Evolutionary conservation across 1,140 invertebrate species (phyloP).

Genomic region (Heliothis subflexa): DNA sequence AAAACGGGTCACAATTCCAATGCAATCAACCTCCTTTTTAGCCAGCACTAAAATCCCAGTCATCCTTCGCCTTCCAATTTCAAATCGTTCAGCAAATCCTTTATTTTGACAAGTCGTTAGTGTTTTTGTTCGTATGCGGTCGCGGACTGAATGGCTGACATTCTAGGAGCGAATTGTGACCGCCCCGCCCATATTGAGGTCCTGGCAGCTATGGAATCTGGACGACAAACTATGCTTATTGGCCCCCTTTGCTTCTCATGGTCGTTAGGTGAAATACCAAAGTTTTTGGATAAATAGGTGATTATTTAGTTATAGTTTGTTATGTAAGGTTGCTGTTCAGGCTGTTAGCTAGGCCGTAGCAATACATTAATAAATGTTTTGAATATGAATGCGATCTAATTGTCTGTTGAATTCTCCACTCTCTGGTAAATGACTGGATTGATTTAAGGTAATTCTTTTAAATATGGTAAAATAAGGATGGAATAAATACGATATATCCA

Average conservation of each 20-base stretch:
- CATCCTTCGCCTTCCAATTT: slow-evolving; percentile 25
- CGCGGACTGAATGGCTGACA: slow-evolving; percentile 22
- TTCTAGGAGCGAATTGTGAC: slow-evolving; percentile 26
- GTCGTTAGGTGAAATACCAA: slow-evolving; percentile 40
- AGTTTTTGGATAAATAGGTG: not conserved
- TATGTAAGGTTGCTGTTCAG: not conserved
- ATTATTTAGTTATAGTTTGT: not conserved
- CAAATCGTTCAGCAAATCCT: slow-evolving; percentile 7
- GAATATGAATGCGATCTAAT: too few relatives aligned
- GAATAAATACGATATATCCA: too few relatives aligned
- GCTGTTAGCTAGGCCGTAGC: not conserved
- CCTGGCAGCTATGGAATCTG: not conserved
- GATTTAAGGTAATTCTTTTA: too few relatives aligned
- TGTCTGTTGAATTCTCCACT: too few relatives aligned
- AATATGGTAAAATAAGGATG: too few relatives aligned
- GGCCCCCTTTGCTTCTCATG: slow-evolving; percentile 17
- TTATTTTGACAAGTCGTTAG: slow-evolving; percentile 38
- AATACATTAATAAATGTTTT: not conserved
- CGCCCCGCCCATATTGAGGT: slow-evolving; percentile 20
- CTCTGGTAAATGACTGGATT: too few relatives aligned
- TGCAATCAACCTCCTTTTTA: not conserved
- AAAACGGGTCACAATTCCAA: not conserved
- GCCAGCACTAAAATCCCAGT: not conserved
- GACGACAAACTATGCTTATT: slow-evolving; percentile 39
- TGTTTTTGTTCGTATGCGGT: slow-evolving; percentile 16